Conservation (phyloP, 2,888 invertebrate species). For the Drosophila rubida region DNA sequence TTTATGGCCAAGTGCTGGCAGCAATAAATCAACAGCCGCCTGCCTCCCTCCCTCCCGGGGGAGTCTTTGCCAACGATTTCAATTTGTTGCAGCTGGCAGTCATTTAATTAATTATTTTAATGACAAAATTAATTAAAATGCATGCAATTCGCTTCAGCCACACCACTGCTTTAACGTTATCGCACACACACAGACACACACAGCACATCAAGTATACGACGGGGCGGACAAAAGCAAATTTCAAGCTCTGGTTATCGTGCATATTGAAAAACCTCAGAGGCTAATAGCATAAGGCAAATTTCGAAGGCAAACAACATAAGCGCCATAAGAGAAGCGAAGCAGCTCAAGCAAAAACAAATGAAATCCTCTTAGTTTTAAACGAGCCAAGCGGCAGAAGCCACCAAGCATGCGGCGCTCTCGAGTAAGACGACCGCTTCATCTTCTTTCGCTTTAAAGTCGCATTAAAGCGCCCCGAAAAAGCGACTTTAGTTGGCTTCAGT, state of each 20-base stretch:
- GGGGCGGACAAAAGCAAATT: constrained; percentile 20
- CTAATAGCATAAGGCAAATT: constrained; percentile 55
- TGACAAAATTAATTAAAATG: constrained; percentile 68
- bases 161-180: constrained; percentile 31
- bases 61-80: constrained; percentile 30
- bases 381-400: background rate
- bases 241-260: constrained; percentile 41
- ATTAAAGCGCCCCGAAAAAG: constrained; percentile 29
- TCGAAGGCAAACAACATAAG: constrained; percentile 60
- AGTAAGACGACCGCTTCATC: background rate
- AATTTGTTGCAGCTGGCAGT: constrained; percentile 52
- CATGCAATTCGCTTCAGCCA: constrained; percentile 49
- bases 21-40: constrained; percentile 55
- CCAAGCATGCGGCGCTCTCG: background rate
- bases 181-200: background rate
- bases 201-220: constrained; percentile 9
- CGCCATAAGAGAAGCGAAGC: constrained; percentile 29
- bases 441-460: constrained; percentile 39
- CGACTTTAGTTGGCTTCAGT: background rate
- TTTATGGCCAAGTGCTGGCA: constrained; percentile 48
- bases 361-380: constrained; percentile 65
- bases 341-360: constrained; percentile 55
- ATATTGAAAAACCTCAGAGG: constrained; percentile 40
- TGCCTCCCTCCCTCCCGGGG: background rate
- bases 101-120: constrained; percentile 68